These are phyloP conservation scores for Eupristina koningsbergeri DNA, from an alignment of 1,140 invertebrate species.

Conservation along the genomic window DNA sequence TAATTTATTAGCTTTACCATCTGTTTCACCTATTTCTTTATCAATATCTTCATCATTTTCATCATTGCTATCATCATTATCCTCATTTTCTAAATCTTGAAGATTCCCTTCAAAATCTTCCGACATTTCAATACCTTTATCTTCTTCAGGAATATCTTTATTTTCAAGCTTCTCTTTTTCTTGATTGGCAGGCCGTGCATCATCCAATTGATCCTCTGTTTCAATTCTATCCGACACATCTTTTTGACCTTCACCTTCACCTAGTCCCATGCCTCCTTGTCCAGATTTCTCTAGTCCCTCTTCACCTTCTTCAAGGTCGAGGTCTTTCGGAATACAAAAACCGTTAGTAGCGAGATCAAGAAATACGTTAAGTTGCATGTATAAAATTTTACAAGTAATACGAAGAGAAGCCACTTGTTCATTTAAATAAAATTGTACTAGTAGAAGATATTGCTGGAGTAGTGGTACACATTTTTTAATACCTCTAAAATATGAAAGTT, in stretches of 20 bases:
- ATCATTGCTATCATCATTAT: conserved; percentile 78
- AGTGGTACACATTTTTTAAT: conserved; percentile 76
- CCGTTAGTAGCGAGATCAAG: conserved; percentile 90
- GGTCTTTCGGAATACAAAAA: conserved; percentile 92
- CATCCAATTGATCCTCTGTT: conserved; percentile 95
- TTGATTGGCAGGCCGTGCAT: conserved; percentile 84
- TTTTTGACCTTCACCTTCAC: conserved; percentile 93
- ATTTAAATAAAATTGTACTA: conserved; percentile 85
- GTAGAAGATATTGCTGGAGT: conserved; percentile 83
- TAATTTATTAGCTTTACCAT: conserved; percentile 84
- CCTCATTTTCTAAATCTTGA: conserved; percentile 84
- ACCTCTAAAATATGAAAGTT: conserved; percentile 52
- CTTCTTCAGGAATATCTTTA: conserved; percentile 90
- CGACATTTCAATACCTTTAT: conserved; percentile 95
- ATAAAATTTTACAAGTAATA: conserved; percentile 86
- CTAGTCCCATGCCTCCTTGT: conserved; percentile 85
- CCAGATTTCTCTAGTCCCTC: conserved; percentile 73
- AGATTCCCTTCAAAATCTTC: conserved; percentile 91
- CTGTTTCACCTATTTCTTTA: conserved; percentile 96
- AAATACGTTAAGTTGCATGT: conserved; percentile 88
- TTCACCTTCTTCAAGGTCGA: conserved; percentile 79
- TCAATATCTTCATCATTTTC: conserved; percentile 82
- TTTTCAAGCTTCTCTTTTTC: conserved; percentile 81
- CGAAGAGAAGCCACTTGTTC: conserved; percentile 84
- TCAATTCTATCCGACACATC: conserved; percentile 96